Conservation (phyloP, 2,113 vertebrate species). For the Notiomystis cincta region DNA sequence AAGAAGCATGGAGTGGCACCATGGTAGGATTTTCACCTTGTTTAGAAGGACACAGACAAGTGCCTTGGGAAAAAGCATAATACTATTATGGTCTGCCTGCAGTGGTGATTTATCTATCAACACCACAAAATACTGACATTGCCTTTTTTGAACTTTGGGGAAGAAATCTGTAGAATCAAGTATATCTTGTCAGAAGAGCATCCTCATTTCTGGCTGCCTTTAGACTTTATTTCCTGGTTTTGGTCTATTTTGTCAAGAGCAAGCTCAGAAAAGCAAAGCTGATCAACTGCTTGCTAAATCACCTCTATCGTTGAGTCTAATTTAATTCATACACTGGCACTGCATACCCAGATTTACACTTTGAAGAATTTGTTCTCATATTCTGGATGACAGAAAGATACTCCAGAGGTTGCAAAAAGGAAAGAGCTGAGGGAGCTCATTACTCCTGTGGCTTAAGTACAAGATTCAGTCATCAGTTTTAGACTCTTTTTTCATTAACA, state of each 20-base stretch:
- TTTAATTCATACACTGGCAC: constrained; percentile 22
- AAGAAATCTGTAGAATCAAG: neutral
- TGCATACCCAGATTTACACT: neutral
- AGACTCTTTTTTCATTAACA: neutral
- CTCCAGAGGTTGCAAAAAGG: neutral
- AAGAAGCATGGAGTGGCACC: neutral
- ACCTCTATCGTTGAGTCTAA: neutral
- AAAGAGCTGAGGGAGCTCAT: neutral
- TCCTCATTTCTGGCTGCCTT: neutral
- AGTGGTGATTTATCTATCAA: neutral
- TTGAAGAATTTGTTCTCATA: constrained; percentile 42
- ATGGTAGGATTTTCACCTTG: neutral
- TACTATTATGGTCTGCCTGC: neutral
- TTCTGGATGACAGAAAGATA: constrained; percentile 22
- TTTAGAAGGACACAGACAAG: neutral
- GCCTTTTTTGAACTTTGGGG: neutral
- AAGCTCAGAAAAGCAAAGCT: neutral
- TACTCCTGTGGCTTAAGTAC: neutral
- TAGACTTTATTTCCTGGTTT: neutral
- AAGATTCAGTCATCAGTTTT: neutral
- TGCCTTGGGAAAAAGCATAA: neutral
- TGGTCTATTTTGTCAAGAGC: neutral
- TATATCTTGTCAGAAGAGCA: neutral
- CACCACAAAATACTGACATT: neutral
- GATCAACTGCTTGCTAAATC: neutral